Base-by-base conservation (phyloP, 2,797 vertebrate genomes). In the Rhabdomys pumilio region DNA sequence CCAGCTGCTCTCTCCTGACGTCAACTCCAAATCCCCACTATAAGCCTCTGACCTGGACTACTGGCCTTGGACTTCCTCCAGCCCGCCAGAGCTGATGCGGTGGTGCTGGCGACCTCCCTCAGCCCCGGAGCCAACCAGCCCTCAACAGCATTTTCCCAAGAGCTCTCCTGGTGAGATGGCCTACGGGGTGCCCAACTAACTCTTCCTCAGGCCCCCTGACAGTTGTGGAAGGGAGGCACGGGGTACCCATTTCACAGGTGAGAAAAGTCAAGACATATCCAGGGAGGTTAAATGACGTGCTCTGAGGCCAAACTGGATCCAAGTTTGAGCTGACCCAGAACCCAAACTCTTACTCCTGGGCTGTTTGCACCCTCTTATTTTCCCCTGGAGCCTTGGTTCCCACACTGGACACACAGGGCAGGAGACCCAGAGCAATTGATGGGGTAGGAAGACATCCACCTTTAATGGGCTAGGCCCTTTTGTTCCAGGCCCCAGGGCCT, bases 1-100 rank as follows among this genome's bases (percentile, higher is more conserved):
- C 50, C 73, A 98, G 98, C 97, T 98, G 98, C 75, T 95, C 26
- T 83, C 6, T 29, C 83, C 97, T 98, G 97, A 98, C 89, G 91
- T 98, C 98, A 98, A 96, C 67, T 81, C 72, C 67, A 95, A 97
- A 94, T 89, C 92, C 72, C 91, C 41, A 26, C 83, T 91, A 13
- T 88, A 82, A 92, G 87, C 81, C 88, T 67, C 91, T 38, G 73
- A n/a, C 81, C 19, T 22, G 79, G 88, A 73, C 82, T 34, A 55
- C 93, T 1, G 0, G 80, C 85, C 57, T 20, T 2, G 0, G 11
- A 0, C 88, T 29, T 29, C 67, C 57, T 65, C n/a, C 26, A 63
- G 81, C 20, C 84, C 0, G 29, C 79, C 72, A 47, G 89, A 19
- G 0, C n/a, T 65, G 93, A 84, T 0, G 12, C 26, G 41, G 3